Base-by-base conservation (phyloP, 64 coral and sea anemone species). In the Anthopleura sola region DNA sequence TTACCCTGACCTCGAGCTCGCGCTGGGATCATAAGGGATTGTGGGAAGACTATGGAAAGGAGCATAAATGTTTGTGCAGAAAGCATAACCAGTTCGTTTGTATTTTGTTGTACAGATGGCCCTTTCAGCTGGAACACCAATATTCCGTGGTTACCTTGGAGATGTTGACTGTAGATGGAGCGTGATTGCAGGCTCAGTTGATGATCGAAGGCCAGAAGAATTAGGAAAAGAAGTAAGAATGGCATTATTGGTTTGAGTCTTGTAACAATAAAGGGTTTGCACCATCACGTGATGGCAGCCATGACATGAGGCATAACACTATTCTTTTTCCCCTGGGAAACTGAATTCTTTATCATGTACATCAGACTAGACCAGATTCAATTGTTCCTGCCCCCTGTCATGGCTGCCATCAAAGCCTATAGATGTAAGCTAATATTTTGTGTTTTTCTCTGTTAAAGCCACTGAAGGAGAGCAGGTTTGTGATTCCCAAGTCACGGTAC, bases 131-230 rank as follows among this genome's bases (percentile, higher is more conserved):
- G 97, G 78, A 37, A 91, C 93, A 16, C 97, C 97, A 29, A 90
- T 99, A 36, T 89, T 95, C 47, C 97, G 97, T 10, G 97, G 97
- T 34, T 99, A 90, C 62, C 90, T 99, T 3, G 85, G 92, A 80
- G 93, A 99, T 75, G 84, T 99, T 49, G 97, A 99, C 76, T 99
- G 97, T 56, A 80, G 97, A 29, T 99, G 97, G 97, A 89, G 89
- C 54, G 97, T 99, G 31, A 99, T 99, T 82, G 64, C 93, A 75
- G 97, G 91, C 53, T 82, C 97, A 36, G 93, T 95, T 21, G 97
- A 99, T 86, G 97, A 99, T 74, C 89, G 97, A 46, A 95, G 90
- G 47, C 92, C 93, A 71, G 97, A 99, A 79, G 97, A 99, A 88
- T 89, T 71, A 37, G 97, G 97, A 78, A 49, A 90, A 40, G 88